Base-by-base conservation (phyloP, 2,888 invertebrate genomes). In the Ichneumon xanthorius region DNA sequence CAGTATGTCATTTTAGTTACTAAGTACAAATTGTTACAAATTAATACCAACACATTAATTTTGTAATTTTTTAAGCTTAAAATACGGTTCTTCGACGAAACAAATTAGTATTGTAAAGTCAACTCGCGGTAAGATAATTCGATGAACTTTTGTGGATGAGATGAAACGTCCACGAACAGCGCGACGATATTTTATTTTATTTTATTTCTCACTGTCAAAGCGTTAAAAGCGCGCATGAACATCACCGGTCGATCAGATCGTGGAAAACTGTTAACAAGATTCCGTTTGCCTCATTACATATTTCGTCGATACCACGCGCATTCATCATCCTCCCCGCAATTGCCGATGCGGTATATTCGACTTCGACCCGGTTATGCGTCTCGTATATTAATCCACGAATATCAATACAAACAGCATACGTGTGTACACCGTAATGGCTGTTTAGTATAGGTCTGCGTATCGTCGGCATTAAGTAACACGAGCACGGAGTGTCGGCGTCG, bases 401-500 rank as follows among this genome's bases (percentile, higher is more conserved):
- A 19, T 11, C 14, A 45, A 30, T n/a, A 37, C 37, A 14, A 19
- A 68, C 50, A 7, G 19, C 37, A 55, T 40, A 19, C 30, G 30
- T 48, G 58, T 63, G 7, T 53, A 63, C 33, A 30, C 30, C 30
- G 63, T 33, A 63, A 63, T 63, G 30, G 33, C 4, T 7, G 16
- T 63, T 63, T n/a, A 63, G 22, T 65, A 63, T 67, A 71, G 30
- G 40, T 68, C 14, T 80, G 16, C 14, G 70, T 81, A 81, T 81
- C 81, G 80, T 77, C 78, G 65, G 48, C 84, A 86, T 86, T 61
- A 84, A 84, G 84, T 75, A 86, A 86, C 82, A 81, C 84, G 84
- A 84, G 76, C 81, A 86, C 81, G 84, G 53, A 76, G 78, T 63
- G 26, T 81, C 86, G 86, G 86, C 78, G 72, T 84, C 79, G 70